These are phyloP conservation scores for Listronotus bonariensis DNA, from an alignment of 1,140 invertebrate genomes.

Conservation along the genomic window DNA sequence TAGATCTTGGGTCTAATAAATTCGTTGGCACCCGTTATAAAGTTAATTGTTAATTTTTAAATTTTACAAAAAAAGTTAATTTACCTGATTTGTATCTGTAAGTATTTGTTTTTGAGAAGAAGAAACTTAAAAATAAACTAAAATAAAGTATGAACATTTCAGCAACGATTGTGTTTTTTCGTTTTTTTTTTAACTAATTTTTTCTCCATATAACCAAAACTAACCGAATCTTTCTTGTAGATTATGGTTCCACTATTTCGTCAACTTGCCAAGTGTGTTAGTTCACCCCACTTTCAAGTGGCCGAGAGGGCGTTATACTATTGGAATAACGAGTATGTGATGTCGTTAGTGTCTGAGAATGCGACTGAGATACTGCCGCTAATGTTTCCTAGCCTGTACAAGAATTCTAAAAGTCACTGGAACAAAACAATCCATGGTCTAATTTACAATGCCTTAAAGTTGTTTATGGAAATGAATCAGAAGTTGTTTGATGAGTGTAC, in stretches of 20 bases:
- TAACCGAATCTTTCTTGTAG: conserved; percentile 10
- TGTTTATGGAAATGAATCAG: conserved; percentile 99
- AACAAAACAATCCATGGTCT: conserved; percentile 99
- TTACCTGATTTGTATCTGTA: no score
- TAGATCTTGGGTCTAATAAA: no score
- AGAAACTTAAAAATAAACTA: no score
- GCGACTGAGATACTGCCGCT: conserved; percentile 89
- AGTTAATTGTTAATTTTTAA: no score
- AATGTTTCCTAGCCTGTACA: conserved; percentile 96
- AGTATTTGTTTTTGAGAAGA: no score
- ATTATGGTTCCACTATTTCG: conserved; percentile 89
- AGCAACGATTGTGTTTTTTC: no score
- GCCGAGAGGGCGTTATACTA: conserved; percentile 96
- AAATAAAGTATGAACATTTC: no score
- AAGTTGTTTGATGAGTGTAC: conserved; percentile 98
- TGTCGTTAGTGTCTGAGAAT: conserved; percentile 96
- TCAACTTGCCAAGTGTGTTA: conserved; percentile 94
- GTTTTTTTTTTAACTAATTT: no score
- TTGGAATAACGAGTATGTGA: conserved; percentile 99
- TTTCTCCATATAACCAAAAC: no score
- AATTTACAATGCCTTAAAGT: conserved; percentile 98
- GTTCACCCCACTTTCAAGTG: conserved; percentile 95
- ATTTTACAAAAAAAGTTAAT: no score
- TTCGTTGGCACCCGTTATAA: no score
- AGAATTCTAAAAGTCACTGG: conserved; percentile 98